These are phyloP conservation scores for Dolichallabes microphthalmus DNA, from an alignment of 2,113 vertebrate genomes.

Conservation along the genomic window DNA sequence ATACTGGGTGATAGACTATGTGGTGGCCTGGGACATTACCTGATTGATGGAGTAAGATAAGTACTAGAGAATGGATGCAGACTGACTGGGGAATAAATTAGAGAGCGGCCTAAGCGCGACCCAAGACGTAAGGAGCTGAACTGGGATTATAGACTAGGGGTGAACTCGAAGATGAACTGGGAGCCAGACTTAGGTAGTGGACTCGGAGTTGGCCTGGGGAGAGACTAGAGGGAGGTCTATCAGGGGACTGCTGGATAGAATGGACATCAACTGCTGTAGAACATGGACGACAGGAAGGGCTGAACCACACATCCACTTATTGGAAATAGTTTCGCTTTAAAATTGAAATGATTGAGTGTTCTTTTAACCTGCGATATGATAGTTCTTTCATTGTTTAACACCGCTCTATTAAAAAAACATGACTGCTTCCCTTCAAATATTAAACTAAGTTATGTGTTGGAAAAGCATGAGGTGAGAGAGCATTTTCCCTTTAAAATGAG, in stretches of 20 bases:
- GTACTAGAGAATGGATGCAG: not conserved
- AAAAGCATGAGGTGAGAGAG: not conserved
- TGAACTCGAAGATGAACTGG: too few relatives aligned
- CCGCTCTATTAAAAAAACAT: not conserved
- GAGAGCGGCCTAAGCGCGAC: not conserved
- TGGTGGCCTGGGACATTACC: not conserved
- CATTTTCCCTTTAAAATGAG: constrained; percentile 50
- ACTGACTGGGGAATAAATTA: not conserved
- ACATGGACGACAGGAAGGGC: not conserved
- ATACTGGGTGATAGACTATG: not conserved
- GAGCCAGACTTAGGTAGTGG: too few relatives aligned
- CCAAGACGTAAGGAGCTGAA: too few relatives aligned
- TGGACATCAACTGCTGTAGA: not conserved
- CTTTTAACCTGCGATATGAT: not conserved
- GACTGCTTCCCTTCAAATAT: not conserved
- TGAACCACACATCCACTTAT: not conserved
- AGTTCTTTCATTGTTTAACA: not conserved
- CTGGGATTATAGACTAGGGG: too few relatives aligned
- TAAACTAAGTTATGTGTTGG: constrained; percentile 11
- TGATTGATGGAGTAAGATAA: too few relatives aligned
- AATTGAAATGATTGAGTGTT: not conserved
- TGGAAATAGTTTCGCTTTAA: not conserved
- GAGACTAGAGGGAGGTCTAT: not conserved
- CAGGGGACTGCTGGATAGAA: not conserved
- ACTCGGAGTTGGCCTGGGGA: too few relatives aligned